Evolutionary conservation across 2,113 vertebrate species (phyloP).

Genomic region (Megaceryle torquata): DNA sequence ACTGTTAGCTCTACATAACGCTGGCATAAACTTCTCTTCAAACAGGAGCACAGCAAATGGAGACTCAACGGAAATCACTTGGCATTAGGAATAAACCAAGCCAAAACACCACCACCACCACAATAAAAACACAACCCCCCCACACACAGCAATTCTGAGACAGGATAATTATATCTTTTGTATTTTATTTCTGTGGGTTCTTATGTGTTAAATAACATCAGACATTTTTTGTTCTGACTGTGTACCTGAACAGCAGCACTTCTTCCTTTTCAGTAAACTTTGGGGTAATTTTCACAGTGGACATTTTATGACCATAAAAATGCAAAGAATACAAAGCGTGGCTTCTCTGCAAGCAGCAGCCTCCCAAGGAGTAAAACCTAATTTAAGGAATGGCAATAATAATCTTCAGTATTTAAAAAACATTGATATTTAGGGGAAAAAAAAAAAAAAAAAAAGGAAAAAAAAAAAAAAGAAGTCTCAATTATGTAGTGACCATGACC

Average conservation of each 20-base stretch:
- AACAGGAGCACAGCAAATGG: background rate
- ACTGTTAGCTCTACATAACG: background rate
- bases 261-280: background rate
- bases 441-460: background rate
- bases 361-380: background rate
- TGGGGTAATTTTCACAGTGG: background rate
- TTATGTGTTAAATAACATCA: background rate
- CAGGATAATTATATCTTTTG: background rate
- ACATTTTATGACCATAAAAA: background rate
- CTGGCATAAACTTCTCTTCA: background rate
- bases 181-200: background rate
- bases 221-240: background rate
- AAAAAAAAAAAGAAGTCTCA: background rate
- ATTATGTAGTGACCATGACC: background rate
- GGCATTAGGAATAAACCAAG: background rate
- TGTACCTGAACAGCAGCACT: background rate
- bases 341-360: background rate
- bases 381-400: background rate
- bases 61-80: background rate
- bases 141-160: background rate
- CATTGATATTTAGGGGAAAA: background rate
- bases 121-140: background rate
- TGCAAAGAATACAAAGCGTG: background rate
- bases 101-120: background rate
- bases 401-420: background rate